phyloP scores from a whole-genome alignment of 2,113 vertebrate genomes.

The Ahaetulla prasina region DNA sequence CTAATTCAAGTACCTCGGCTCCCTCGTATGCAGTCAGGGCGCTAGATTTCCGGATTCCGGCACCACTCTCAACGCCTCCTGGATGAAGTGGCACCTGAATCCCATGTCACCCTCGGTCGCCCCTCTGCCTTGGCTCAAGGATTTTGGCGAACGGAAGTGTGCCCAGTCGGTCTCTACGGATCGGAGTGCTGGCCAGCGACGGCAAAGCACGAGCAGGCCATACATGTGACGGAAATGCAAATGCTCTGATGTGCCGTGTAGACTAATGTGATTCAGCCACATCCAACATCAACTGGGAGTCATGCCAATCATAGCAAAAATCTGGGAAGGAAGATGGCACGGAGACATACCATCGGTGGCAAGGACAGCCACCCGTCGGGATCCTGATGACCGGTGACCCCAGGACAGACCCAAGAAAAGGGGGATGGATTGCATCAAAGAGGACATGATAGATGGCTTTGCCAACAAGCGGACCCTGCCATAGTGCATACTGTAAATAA shows the following conservation, averaged over 20 bases:
- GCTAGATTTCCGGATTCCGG: not conserved
- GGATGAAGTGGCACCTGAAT: not conserved
- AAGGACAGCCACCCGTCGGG: not conserved
- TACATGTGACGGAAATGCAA: not conserved
- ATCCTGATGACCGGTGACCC: no score
- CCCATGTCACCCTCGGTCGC: not conserved
- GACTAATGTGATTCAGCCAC: not conserved
- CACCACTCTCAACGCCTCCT: not conserved
- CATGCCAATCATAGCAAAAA: not conserved
- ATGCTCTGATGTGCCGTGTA: not conserved
- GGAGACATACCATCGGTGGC: not conserved
- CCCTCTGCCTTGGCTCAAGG: not conserved
- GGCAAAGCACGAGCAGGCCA: not conserved
- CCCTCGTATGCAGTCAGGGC: not conserved
- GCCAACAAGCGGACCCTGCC: no score
- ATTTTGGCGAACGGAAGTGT: not conserved
- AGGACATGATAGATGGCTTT: not conserved
- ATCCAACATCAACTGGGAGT: not conserved
- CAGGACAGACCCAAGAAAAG: not conserved
- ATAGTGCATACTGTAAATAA: not conserved
- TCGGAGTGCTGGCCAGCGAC: not conserved
- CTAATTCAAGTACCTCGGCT: not conserved
- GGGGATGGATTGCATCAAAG: not conserved
- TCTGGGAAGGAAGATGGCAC: not conserved
- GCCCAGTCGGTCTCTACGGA: not conserved